Evolutionary conservation across 2,888 invertebrate genomes (phyloP).

Genomic region (Caenorhabditis zanzibari): DNA sequence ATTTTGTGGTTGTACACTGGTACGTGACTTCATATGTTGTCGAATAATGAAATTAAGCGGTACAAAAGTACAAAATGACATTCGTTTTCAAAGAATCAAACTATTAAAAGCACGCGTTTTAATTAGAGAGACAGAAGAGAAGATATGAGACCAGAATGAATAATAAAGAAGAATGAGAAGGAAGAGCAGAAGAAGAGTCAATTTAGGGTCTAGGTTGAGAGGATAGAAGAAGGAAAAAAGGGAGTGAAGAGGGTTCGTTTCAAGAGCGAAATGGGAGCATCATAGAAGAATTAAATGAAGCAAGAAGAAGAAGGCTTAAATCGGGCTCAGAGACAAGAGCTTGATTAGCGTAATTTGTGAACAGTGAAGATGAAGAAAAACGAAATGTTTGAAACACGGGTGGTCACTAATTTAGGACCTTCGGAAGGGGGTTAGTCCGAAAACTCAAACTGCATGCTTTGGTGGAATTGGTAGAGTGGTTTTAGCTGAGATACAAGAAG

Average conservation of each 20-base stretch:
- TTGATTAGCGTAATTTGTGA: slow-evolving; percentile 62
- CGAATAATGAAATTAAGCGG: slow-evolving; percentile 3
- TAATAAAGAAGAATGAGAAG: slow-evolving; percentile 34
- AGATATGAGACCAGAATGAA: slow-evolving; percentile 27
- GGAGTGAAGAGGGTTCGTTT: slow-evolving; percentile 51
- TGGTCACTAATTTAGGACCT: background rate
- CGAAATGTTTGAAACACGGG: slow-evolving; percentile 24
- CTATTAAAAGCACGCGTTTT: slow-evolving; percentile 18
- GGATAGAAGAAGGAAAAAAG: slow-evolving; percentile 7
- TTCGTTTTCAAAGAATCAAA: slow-evolving; percentile 17
- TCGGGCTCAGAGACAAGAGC: slow-evolving; percentile 39
- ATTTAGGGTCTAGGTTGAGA: slow-evolving; percentile 18
- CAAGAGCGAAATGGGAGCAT: slow-evolving; percentile 38
- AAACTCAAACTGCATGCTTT: slow-evolving; percentile 6
- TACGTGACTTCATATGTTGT: background rate
- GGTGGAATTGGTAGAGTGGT: slow-evolving; percentile 41
- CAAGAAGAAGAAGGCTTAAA: slow-evolving; percentile 42
- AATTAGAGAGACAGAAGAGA: slow-evolving; percentile 10
- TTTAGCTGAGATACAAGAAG: slow-evolving; percentile 11
- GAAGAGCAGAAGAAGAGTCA: slow-evolving; percentile 25
- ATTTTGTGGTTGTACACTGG: slow-evolving; percentile 45
- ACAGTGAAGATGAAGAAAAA: slow-evolving; percentile 20
- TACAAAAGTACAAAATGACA: slow-evolving; percentile 56
- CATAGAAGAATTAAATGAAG: slow-evolving; percentile 55
- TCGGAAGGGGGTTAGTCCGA: background rate